Percentiles rank a stretch among this genome's conserved stretches.
These are phyloP conservation scores for Papilio gigon DNA, from an alignment of 2,888 invertebrate species.

Conservation along the genomic window DNA sequence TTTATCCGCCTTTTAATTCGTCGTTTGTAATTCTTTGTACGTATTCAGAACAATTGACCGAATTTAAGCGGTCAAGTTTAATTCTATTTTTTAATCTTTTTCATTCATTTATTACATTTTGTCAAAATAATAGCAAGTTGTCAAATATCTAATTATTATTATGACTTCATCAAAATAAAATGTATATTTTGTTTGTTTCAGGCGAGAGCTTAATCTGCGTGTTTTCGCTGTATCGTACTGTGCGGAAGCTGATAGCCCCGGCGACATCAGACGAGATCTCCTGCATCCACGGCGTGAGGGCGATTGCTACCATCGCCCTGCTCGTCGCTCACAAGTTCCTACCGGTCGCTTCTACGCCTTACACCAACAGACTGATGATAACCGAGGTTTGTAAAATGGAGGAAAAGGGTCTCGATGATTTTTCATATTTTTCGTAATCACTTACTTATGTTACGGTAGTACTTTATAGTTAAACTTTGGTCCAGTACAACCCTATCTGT, in stretches of 20 bases:
- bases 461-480: no score
- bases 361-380: constrained; percentile 83
- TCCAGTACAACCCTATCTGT: no score
- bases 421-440: not conserved
- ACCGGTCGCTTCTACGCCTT: constrained; percentile 84
- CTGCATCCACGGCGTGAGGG: constrained; percentile 87
- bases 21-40: constrained; percentile 34
- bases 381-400: constrained; percentile 76
- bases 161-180: not conserved
- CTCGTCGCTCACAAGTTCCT: constrained; percentile 86
- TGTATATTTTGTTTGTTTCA: constrained; percentile 49
- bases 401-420: not conserved
- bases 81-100: not conserved
- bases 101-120: no score
- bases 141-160: not conserved
- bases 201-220: constrained; percentile 71
- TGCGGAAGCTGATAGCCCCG: constrained; percentile 81
- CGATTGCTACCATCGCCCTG: constrained; percentile 84
- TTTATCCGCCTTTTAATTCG: constrained; percentile 37
- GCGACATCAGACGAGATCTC: constrained; percentile 82
- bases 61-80: not conserved
- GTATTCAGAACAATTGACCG: constrained; percentile 10
- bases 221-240: constrained; percentile 86
- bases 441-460: not conserved
- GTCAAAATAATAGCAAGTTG: no score